Base-by-base conservation (phyloP, 2,797 vertebrate genomes). In the Tolypeutes matacus region DNA sequence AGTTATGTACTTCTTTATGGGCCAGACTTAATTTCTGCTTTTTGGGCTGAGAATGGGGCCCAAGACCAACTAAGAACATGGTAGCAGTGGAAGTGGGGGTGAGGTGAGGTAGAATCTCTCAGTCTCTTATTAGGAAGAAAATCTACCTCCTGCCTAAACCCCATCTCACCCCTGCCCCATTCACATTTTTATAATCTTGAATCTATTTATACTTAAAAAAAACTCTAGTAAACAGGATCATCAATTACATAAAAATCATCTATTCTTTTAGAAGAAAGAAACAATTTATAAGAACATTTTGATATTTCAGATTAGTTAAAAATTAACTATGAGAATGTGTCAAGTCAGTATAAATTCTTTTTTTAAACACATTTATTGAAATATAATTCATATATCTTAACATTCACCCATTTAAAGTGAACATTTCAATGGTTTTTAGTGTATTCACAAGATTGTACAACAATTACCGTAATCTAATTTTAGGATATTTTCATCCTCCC, bases 281-380 rank as follows among this genome's bases (percentile, higher is more conserved):
- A 34, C 64, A 87, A 77, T 49, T 93, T 78, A 42, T 4, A 91
- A 82, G 34, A 76, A 77, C 46, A 60, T 90, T 5, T 31, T n/a
- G 23, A 94, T 81, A 89, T 21, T 69, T 17, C 53, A 56, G 34
- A 25, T 84, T 64, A 42, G 82, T 94, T 92, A 56, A 91, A 94
- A 94, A 56, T 23, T 53, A 73, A 73, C 49, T n/a, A 39, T 80
- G 29, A 42, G 8, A 42, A 25, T 76, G 58, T 91, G 31, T 88
- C 34, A 51, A 18, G 18, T 69, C 72, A 93, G 31, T 39, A 69
- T 89, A 53, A 53, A 78, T 86, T 81, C 64, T 89, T 80, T 21
- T 77, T 76, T 39, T 53, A 72, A 86, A 64, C 23, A 64, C 3
- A 21, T 58, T 86, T 89, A 58, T 56, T 69, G 60, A 81, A 49